These are phyloP conservation scores for Rhagonycha fulva DNA, from an alignment of 2,888 invertebrate species.

Conservation along the genomic window DNA sequence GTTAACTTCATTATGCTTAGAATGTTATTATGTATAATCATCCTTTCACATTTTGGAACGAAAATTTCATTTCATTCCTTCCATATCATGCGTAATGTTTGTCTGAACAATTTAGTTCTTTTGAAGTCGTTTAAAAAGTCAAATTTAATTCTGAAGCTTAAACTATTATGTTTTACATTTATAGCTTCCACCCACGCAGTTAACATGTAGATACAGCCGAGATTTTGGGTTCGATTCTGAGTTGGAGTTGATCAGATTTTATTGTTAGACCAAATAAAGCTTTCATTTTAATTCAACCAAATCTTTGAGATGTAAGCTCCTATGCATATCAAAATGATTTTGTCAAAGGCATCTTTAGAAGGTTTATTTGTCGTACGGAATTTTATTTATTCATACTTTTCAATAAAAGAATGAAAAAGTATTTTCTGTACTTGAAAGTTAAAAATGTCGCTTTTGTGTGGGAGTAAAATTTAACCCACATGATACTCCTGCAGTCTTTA, in stretches of 20 bases:
- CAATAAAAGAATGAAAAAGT: background rate
- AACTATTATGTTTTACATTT: too few relatives aligned
- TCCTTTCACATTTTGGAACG: slow-evolving; percentile 10
- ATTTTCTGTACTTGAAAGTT: background rate
- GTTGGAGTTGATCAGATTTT: background rate
- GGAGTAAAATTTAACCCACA: background rate
- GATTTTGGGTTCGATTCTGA: background rate
- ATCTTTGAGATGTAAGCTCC: background rate
- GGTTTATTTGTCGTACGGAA: background rate
- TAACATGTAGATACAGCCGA: background rate
- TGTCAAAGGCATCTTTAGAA: background rate
- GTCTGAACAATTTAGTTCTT: background rate
- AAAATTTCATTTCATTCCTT: slow-evolving; percentile 21
- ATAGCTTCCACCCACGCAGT: background rate
- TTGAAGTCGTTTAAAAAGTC: background rate
- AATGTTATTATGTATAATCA: slow-evolving; percentile 21
- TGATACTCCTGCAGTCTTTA: background rate
- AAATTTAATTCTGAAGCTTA: background rate
- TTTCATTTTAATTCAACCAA: background rate
- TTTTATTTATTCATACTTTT: background rate
- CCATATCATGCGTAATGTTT: background rate
- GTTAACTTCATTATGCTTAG: slow-evolving; percentile 18
- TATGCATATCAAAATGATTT: background rate
- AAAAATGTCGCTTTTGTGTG: background rate
- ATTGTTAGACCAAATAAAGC: background rate